These are phyloP conservation scores for Drosophila nikananu DNA, from an alignment of 1,140 invertebrate species.

Conservation along the genomic window DNA sequence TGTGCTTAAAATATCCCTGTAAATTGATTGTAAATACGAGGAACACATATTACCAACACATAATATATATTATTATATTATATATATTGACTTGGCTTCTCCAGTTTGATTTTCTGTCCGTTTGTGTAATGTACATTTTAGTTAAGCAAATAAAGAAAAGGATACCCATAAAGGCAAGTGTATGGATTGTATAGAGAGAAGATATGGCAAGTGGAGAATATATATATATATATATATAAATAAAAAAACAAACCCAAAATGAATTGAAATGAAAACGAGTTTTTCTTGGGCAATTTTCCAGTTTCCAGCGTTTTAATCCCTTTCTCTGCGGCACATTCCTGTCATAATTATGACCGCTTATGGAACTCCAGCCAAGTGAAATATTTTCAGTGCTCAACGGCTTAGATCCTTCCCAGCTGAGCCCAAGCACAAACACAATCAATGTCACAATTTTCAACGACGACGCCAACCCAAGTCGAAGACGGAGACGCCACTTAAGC, in stretches of 20 bases:
- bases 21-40: constrained; percentile 74
- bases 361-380: constrained; percentile 53
- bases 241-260: constrained; percentile 21
- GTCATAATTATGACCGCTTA: constrained; percentile 53
- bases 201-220: constrained; percentile 25
- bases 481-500: constrained; percentile 65
- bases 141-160: constrained; percentile 57
- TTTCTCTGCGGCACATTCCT: constrained; percentile 28
- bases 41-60: constrained; percentile 30
- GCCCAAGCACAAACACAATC: constrained; percentile 69
- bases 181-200: constrained; percentile 61
- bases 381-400: constrained; percentile 72
- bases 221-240: constrained; percentile 14
- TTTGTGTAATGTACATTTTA: constrained; percentile 72
- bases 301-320: neutral
- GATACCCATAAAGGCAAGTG: constrained; percentile 37
- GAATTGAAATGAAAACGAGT: constrained; percentile 54
- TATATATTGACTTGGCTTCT: constrained; percentile 58
- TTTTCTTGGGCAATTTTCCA: constrained; percentile 37
- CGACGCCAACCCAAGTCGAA: constrained; percentile 9
- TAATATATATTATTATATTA: constrained; percentile 44
- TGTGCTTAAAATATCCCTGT: constrained; percentile 73
- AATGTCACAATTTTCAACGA: constrained; percentile 76
- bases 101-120: constrained; percentile 57
- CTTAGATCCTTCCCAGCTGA: constrained; percentile 46